Base-by-base conservation (phyloP, 2,888 invertebrate genomes). In the Polydrusus pterygomalis region DNA sequence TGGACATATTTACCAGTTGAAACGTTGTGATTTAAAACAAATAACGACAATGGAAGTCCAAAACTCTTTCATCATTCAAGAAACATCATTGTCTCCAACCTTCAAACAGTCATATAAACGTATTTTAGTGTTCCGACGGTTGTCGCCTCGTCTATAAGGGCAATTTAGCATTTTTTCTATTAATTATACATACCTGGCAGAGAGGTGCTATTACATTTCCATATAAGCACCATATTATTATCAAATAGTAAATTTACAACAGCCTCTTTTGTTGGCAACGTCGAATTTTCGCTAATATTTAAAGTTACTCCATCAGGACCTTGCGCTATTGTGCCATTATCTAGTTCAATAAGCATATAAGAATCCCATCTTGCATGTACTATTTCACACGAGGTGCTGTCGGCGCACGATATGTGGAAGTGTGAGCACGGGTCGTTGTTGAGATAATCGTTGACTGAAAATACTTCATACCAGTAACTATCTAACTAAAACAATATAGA, bases 391-490 rank as follows among this genome's bases (percentile, higher is more conserved):
- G 51, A 49, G 7, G 18, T 13, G 9, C 5, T 17, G 15, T 43
- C 18, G n/a, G 51, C 54, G 56, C 77, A 77, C 13, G 15, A 34
- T 18, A 77, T 69, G 47, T 74, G 47, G 15, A 68, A 71, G 40
- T 74, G 68, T 8, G 71, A 54, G 30, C 77, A 77, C 9, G 68
- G 13, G 7, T 77, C 74, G 43, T 69, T 18, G 47, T 74, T 69
- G 9, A 74, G 47, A 10, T 34, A 18, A 11, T 45, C 47, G 67
- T 68, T 68, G 5, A 15, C 38, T 51, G 60, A 70, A 18, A 77
- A 54, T 8, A 64, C 60, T 43, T 77, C 74, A 47, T 67, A 74
- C 77, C 77, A 77, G 45, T 63, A 74, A 11, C 78, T 77, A 38
- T 75, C 34, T 45, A 78, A 25, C 75, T 78, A 54, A 11, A 40